Base-by-base conservation (phyloP, 2,797 vertebrate species). In the Hydrocynus forskahlii region DNA sequence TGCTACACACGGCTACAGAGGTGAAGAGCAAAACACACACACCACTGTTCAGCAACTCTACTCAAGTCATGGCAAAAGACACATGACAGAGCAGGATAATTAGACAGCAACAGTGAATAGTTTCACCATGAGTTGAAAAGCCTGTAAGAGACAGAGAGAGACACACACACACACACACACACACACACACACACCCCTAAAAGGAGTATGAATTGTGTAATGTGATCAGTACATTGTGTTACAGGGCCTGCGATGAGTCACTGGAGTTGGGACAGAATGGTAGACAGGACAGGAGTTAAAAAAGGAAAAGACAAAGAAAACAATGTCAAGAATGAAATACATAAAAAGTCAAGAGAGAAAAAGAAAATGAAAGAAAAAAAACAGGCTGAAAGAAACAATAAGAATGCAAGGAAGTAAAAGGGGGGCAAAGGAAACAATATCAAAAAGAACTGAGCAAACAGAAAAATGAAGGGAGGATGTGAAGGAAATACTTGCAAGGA, bases 231-330 rank as follows among this genome's bases (percentile, higher is more conserved):
- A 55, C 40, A 73, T 67, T 78, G 68, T 69, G 77, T 74, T 38
- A 14, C n/a, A 67, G 38, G 73, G 45, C 77, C 59, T 72, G 67
- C 25, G 45, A 54, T 69, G 60, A 67, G 23, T 73, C 60, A 73
- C 52, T 52, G 29, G 25, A 52, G 40, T 40, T 67, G 29, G 55
- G 62, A 69, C 63, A 17, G 64, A 76, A 38, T n/a, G 2, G 14
- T 19, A 17, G 59, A 1, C 19, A 19, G 45, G 35, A 35, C 9
- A 25, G 10, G 50, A 52, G 29, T 5, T 6, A 52, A 12, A 14
- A 13, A 13, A 9, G 50, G 14, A 52, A 52, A 14, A 52, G 12
- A 52, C 2, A 5, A 52, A 5, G 12, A 14, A 52, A 2, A 19
- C 17, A 60, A 60, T 45, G 57, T 21, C 59, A 55, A 3, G 6